Base-by-base conservation (phyloP, 35 echinoderm and acorn worm species). In the Hemicentrotus pulcherrimus region DNA sequence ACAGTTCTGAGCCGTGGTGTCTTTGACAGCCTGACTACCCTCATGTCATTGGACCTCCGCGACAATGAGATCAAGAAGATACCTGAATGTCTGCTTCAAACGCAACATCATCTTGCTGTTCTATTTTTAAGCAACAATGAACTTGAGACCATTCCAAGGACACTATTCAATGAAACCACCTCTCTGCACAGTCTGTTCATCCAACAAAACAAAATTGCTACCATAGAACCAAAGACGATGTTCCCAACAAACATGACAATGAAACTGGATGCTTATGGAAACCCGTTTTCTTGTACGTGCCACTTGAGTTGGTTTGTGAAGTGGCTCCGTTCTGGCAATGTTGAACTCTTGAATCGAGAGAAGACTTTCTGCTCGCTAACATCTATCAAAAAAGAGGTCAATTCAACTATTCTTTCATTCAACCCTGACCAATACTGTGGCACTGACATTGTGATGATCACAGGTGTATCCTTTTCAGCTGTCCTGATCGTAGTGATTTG, bases 361-460 rank as follows among this genome's bases (percentile, higher is more conserved):
- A 13, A 47, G 33, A 90, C 88, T 45, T 28, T 90, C 14, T 90
- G 88, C 88, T 90, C 88, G 15, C 32, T 33, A 16, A 47, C 88
- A 18, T 90, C 88, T 5, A 45, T 90, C 12, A 33, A 41, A 47
- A 32, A 13, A 90, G 32, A 45, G 4, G 19, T 45, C 15, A 14
- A 90, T 47, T 45, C 32, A 47, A 32, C 88, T 10, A 33, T 90
- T 4, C 31, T 90, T 15, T 45, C 88, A 33, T 90, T 90, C 24
- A 47, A 90, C 46, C 88, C 88, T 18, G 88, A 47, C 46, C 12
- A 90, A 15, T 90, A 90, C 32, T 90, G 88, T 90, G 88, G 88
- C 18, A 24, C 32, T 4, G 6, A 90, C 31, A 13, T 90, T 47
- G 88, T 33, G 32, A 33, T 90, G 32, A 90, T 90, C 32, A 90